These are phyloP conservation scores for Lutjanus campechanus DNA, from an alignment of 2,797 vertebrate species.

Conservation along the genomic window DNA sequence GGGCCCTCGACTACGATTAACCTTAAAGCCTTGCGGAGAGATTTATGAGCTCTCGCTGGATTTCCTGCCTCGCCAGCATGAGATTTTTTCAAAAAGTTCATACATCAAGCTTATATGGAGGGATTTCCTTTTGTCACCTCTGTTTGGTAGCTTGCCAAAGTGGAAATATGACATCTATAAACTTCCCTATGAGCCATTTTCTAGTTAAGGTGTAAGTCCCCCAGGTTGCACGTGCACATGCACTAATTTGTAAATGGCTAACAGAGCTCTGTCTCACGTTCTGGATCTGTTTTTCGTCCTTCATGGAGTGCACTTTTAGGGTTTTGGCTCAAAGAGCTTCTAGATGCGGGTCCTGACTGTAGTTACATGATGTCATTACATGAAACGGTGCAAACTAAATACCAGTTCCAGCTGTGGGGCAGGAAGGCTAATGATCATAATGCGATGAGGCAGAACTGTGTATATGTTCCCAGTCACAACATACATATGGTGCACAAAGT, in stretches of 20 bases:
- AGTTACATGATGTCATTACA: slow-evolving; percentile 70
- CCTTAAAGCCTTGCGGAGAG: slow-evolving; percentile 17
- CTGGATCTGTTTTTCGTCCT: slow-evolving; percentile 52
- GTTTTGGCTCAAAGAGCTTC: slow-evolving; percentile 37
- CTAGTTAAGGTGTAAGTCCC: not conserved
- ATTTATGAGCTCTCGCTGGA: slow-evolving; percentile 42
- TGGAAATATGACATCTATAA: slow-evolving; percentile 20
- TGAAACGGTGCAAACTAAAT: slow-evolving; percentile 53
- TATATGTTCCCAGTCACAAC: slow-evolving; percentile 27
- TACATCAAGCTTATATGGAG: slow-evolving; percentile 20
- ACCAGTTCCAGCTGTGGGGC: slow-evolving; percentile 42
- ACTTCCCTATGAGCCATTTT: not conserved
- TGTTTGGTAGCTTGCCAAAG: slow-evolving; percentile 1
- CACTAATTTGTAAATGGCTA: slow-evolving; percentile 21
- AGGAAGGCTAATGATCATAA: slow-evolving; percentile 20
- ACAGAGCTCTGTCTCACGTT: slow-evolving; percentile 26
- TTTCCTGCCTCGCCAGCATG: slow-evolving; percentile 21
- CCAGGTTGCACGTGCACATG: not conserved
- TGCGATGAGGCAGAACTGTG: slow-evolving; percentile 45
- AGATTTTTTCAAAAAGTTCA: slow-evolving; percentile 22
- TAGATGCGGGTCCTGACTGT: slow-evolving; percentile 36
- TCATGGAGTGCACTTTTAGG: slow-evolving; percentile 26
- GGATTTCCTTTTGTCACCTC: slow-evolving; percentile 38
- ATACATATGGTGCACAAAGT: slow-evolving; percentile 15
- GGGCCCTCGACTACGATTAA: slow-evolving; percentile 1